Conservation (phyloP, 2,113 vertebrate species). For the Sceloporus tristichus region DNA sequence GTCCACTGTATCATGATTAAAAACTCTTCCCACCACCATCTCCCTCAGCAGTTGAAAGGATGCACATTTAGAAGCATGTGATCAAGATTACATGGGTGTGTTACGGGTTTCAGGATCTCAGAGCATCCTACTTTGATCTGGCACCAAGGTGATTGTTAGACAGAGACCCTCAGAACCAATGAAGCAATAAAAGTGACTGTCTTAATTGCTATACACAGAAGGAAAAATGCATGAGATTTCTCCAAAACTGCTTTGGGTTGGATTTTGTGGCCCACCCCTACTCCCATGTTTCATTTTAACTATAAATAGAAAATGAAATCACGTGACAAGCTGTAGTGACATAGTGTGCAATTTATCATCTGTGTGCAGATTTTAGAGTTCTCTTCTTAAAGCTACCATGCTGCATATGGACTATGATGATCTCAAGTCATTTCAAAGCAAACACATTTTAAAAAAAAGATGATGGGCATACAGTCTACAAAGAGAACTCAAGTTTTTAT, state of each 20-base stretch:
- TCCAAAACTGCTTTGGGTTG: conserved; percentile 74
- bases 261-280: conserved; percentile 39
- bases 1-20: conserved; percentile 49
- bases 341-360: conserved; percentile 73
- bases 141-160: conserved; percentile 61
- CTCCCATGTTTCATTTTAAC: conserved; percentile 74
- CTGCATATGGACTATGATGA: conserved; percentile 50
- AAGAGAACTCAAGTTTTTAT: conserved; percentile 55
- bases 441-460: conserved; percentile 57
- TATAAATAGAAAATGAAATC: conserved; percentile 73
- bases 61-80: conserved; percentile 54
- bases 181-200: conserved; percentile 59
- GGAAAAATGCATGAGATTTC: conserved; percentile 66
- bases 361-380: conserved; percentile 64
- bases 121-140: conserved; percentile 74
- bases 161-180: conserved; percentile 62
- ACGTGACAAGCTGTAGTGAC: conserved; percentile 70
- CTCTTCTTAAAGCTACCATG: conserved; percentile 66
- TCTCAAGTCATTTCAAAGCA: conserved; percentile 60
- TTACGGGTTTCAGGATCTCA: conserved; percentile 54
- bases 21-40: conserved; percentile 8
- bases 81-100: conserved; percentile 49
- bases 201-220: conserved; percentile 67
- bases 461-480: conserved; percentile 54
- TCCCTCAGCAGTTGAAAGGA: conserved; percentile 45